Evolutionary conservation across 2,113 vertebrate species (phyloP), one percentile per base, ranked within the genome.

Genomic region (Patagioenas fasciata): DNA sequence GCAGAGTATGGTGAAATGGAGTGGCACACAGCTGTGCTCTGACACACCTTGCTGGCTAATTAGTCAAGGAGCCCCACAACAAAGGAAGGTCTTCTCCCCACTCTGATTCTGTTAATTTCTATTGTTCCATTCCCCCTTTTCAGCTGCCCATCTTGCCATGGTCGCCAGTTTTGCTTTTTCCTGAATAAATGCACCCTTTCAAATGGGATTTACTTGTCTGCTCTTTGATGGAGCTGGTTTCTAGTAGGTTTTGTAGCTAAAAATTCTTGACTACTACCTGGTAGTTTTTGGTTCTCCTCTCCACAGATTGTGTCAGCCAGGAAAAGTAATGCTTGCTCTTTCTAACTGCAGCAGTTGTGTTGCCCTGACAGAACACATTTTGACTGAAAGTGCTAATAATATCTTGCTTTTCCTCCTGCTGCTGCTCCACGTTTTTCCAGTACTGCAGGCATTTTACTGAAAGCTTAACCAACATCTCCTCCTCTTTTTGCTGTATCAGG

Each of bases 391-490:
- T 72, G 40, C 72, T 95, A 83, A 93, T 78, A 96, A 92, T 89
- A 84, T 9, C n/a, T 77, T 80, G 50, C 44, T 83, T 93, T 93
- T 94, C 75, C 82, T 88, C 89, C 78, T 77, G 12, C 34, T 34
- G 15, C 82, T 34, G 15, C 79, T 88, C 60, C 88, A 77, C 61
- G 12, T 78, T 93, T 84, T 95, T 72, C 77, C 57, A 93, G 83
- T 23, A 44, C 80, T 78, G 69, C 57, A 81, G 65, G 36, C 15
- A 10, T 77, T 91, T 91, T 88, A 74, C 64, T 62, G 94, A 84
- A 93, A 96, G 62, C 48, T 71, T 93, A 88, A 92, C 90, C 90
- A 92, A 56, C 61, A 42, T 95, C 72, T 84, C 88, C 74, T 95
- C 32, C 64, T 64, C 67, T 54, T 61, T 97, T 96, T 94, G 91